These are phyloP conservation scores for Galerucella pusilla DNA, from an alignment of 2,888 invertebrate species.

Conservation along the genomic window DNA sequence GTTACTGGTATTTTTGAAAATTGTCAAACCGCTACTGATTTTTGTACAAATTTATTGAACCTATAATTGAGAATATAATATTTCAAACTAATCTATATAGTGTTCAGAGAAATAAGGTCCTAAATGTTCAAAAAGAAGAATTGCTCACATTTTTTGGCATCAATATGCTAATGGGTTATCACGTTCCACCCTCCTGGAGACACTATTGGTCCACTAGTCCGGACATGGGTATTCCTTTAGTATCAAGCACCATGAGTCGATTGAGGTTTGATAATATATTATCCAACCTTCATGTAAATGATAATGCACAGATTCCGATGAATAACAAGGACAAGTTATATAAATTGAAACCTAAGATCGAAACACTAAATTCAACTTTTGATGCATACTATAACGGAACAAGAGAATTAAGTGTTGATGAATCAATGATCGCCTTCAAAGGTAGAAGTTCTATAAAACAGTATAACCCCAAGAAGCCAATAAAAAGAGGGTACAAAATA, in stretches of 20 bases:
- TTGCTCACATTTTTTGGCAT: slow-evolving; percentile 14
- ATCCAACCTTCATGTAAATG: too few species aligned
- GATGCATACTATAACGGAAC: slow-evolving; percentile 17
- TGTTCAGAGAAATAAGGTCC: slow-evolving; percentile 3
- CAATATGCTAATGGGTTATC: slow-evolving; percentile 19
- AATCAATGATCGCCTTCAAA: too few species aligned
- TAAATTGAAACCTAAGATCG: slow-evolving; percentile 20
- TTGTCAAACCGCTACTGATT: too few species aligned
- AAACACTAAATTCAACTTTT: slow-evolving; percentile 27
- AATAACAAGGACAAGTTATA: slow-evolving; percentile 30
- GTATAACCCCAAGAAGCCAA: too few species aligned
- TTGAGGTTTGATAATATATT: slow-evolving; percentile 25
- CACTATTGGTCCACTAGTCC: slow-evolving; percentile 5
- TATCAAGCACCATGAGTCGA: slow-evolving; percentile 19
- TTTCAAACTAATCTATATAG: too few species aligned
- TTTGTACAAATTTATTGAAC: too few species aligned
- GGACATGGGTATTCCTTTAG: slow-evolving; percentile 19
- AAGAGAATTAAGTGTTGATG: too few species aligned
- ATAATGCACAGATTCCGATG: too few species aligned
- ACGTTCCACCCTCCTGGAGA: slow-evolving; percentile 7
- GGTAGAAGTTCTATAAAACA: too few species aligned
- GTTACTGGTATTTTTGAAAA: too few species aligned
- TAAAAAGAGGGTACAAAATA: too few species aligned
- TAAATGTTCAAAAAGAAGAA: slow-evolving; percentile 7
- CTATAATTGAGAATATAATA: too few species aligned